These are phyloP conservation scores for Epinephelus awoara DNA, from an alignment of 2,797 vertebrate genomes.

Conservation along the genomic window DNA sequence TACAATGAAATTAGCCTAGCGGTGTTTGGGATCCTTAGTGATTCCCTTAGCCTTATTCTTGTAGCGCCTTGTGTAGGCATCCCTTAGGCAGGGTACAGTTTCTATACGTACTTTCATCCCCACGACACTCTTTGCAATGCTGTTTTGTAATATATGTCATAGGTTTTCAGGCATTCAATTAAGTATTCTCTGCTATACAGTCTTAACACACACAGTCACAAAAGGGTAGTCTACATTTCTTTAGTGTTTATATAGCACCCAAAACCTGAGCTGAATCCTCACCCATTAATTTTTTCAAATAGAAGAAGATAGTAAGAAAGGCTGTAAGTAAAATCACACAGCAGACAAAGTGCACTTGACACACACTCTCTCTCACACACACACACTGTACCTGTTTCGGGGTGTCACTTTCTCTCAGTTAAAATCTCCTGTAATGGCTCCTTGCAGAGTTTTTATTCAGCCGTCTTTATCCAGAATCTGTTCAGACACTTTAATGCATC, in stretches of 20 bases:
- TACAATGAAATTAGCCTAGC: too few species aligned
- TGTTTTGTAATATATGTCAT: not conserved
- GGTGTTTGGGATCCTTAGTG: too few species aligned
- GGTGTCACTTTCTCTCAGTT: constrained; percentile 26
- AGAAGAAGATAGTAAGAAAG: not conserved
- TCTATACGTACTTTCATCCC: too few species aligned
- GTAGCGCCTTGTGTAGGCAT: too few species aligned
- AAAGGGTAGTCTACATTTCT: not conserved
- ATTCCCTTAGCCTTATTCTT: too few species aligned
- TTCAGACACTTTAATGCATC: constrained; percentile 43
- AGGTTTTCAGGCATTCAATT: not conserved
- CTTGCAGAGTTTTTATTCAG: constrained; percentile 19
- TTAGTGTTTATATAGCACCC: not conserved
- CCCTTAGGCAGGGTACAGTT: too few species aligned
- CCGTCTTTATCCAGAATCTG: constrained; percentile 33
- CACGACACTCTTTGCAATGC: too few species aligned
- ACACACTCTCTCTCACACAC: constrained; percentile 3
- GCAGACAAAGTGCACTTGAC: not conserved
- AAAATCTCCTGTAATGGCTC: constrained; percentile 22
- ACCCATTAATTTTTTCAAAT: not conserved
- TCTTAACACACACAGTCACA: not conserved
- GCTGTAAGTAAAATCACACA: not conserved
- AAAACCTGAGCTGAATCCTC: not conserved
- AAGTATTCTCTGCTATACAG: not conserved
- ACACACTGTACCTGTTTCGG: constrained; percentile 55